Conservation (phyloP, 2,797 vertebrate species). For the Antrozous pallidus region DNA sequence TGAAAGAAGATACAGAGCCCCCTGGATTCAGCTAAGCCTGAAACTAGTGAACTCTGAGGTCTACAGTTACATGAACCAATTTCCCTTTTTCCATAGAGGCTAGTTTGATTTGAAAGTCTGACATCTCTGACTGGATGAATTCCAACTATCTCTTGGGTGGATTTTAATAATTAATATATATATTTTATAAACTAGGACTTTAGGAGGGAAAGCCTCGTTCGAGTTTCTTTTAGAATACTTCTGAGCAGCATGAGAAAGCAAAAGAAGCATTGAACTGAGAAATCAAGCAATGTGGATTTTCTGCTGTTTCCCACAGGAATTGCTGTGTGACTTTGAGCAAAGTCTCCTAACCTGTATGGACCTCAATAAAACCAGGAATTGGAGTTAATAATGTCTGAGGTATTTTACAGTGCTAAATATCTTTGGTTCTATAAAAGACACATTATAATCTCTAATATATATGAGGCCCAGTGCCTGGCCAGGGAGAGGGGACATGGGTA, state of each 20-base stretch:
- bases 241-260: neutral
- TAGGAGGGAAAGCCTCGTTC: neutral
- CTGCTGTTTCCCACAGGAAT: neutral
- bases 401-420: neutral
- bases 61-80: neutral
- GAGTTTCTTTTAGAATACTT: neutral
- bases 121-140: neutral
- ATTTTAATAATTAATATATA: neutral
- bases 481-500: no score
- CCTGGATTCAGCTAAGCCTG: neutral
- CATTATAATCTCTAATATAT: no score
- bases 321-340: neutral
- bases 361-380: neutral
- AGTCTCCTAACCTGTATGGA: neutral
- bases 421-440: neutral
- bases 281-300: neutral
- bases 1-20: neutral
- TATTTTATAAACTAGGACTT: conserved; percentile 14
- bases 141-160: neutral
- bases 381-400: neutral
- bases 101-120: neutral
- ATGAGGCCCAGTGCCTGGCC: no score
- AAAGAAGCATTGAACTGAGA: neutral
- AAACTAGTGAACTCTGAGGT: neutral
- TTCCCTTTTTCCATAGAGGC: neutral